Evolutionary conservation across 2,113 vertebrate genomes (phyloP).

Genomic region (Dipodomys stephensi): DNA sequence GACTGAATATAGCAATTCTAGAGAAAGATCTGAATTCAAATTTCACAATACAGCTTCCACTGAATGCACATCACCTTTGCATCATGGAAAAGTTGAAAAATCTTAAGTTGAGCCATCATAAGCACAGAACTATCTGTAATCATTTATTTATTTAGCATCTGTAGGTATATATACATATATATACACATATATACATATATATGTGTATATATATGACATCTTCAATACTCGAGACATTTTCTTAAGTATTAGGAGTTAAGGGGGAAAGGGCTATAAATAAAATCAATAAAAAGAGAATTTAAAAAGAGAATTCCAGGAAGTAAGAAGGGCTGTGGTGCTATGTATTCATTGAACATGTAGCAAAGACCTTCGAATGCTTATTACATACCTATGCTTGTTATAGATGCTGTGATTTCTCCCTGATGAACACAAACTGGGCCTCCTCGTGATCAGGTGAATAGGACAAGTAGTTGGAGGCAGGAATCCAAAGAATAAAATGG

Average conservation of each 20-base stretch:
- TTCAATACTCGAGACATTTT: conserved; percentile 40
- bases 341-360: conserved; percentile 15
- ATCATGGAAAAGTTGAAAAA: background rate
- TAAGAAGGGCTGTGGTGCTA: conserved; percentile 25
- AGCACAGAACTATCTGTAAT: background rate
- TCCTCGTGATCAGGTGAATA: background rate
- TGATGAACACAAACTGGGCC: background rate
- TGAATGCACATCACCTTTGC: background rate
- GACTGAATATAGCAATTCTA: background rate
- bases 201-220: background rate
- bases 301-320: conserved; percentile 47
- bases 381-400: background rate
- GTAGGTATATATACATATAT: no score
- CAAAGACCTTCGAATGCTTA: conserved; percentile 48
- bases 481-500: background rate
- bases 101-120: background rate
- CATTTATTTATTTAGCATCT: conserved; percentile 29
- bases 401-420: conserved; percentile 41
- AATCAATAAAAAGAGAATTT: background rate
- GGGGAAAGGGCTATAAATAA: conserved; percentile 29
- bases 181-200: no score
- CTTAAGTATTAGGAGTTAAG: conserved; percentile 30
- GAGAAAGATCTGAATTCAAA: background rate
- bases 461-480: background rate
- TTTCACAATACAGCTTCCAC: background rate